Evolutionary conservation across 2,113 vertebrate genomes (phyloP).

Genomic region (chimpanzee (Pan troglodytes)): NHGRI_mPanTro3-v2.1_pri NC_072413.2:55566001-55566500

Average conservation of each 20-base stretch:
- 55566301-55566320: slow-evolving; percentile 45
- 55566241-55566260: neutral
- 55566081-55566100: slow-evolving; percentile 4
- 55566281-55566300: slow-evolving; percentile 5
- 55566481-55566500: neutral
- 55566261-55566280: neutral
- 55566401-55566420: slow-evolving; percentile 55
- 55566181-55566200: neutral
- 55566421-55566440: neutral
- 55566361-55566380: slow-evolving; percentile 63
- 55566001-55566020: slow-evolving; percentile 47
- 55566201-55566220: neutral
- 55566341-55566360: neutral
- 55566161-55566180: neutral
- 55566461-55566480: neutral
- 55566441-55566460: neutral
- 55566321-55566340: neutral
- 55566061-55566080: neutral
- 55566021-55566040: neutral
- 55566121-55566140: neutral
- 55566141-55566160: neutral
- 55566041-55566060: slow-evolving; percentile 32
- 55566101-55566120: neutral
- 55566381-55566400: slow-evolving; percentile 49
- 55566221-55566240: slow-evolving; percentile 35